These are phyloP conservation scores for Mylabris phalerata DNA, from an alignment of 1,140 invertebrate species.

Conservation along the genomic window DNA sequence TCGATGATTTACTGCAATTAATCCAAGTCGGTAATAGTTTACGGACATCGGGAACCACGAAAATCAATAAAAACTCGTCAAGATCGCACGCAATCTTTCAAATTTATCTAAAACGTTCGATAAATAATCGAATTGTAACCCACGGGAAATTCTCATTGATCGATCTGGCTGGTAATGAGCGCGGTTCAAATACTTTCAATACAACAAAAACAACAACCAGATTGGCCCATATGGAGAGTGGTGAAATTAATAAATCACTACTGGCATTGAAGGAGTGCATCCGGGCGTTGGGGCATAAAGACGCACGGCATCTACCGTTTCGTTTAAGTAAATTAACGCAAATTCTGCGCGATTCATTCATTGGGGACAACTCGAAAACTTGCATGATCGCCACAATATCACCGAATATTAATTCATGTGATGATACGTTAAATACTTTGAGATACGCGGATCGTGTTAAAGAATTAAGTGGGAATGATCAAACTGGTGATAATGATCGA, in stretches of 20 bases:
- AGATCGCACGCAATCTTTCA: conserved; percentile 93
- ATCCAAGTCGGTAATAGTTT: conserved; percentile 77
- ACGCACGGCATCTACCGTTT: conserved; percentile 94
- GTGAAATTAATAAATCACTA: conserved; percentile 98
- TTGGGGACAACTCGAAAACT: conserved; percentile 94
- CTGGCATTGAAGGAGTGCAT: conserved; percentile 98
- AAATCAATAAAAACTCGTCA: conserved; percentile 90
- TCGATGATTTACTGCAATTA: conserved; percentile 83
- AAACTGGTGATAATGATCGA: conserved; percentile 4
- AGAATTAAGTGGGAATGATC: conserved; percentile 74
- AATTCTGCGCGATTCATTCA: conserved; percentile 97
- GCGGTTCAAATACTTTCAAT: conserved; percentile 96
- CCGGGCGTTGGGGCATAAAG: conserved; percentile 79
- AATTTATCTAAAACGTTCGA: conserved; percentile 63
- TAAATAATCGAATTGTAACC: conserved; percentile 50
- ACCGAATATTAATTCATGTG: conserved; percentile 89
- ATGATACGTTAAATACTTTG: conserved; percentile 96
- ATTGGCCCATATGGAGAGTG: conserved; percentile 71
- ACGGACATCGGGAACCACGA: conserved; percentile 86
- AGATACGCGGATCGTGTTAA: conserved; percentile 95
- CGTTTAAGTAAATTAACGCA: conserved; percentile 96
- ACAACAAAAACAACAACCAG: conserved; percentile 72
- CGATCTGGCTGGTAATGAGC: conserved; percentile 97
- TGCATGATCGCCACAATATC: conserved; percentile 99
- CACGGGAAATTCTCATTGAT: conserved; percentile 97